Evolutionary conservation across 2,888 invertebrate genomes (phyloP).

Genomic region (Drosophila rubida): DNA sequence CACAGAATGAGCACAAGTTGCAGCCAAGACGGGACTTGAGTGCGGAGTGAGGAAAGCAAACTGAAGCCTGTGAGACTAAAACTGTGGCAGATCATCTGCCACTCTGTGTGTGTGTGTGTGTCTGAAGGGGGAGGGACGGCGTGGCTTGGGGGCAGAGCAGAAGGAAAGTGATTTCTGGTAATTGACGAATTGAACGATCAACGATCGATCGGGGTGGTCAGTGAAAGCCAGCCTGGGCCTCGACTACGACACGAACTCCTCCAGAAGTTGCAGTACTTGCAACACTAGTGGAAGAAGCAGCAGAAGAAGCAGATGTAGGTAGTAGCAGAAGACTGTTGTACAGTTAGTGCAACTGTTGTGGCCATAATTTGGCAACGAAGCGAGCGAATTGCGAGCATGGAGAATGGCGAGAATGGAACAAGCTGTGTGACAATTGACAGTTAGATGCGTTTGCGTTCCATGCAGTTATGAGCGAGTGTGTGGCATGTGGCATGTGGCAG

Average conservation of each 20-base stretch:
- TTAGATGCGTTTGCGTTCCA: constrained; percentile 61
- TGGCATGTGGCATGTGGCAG: background rate
- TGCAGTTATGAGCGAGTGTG: constrained; percentile 48
- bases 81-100: constrained; percentile 46
- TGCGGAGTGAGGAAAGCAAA: background rate
- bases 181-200: constrained; percentile 39
- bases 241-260: constrained; percentile 3
- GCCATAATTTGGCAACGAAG: constrained; percentile 58
- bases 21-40: constrained; percentile 18
- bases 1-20: constrained; percentile 68
- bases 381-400: constrained; percentile 29
- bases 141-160: constrained; percentile 12
- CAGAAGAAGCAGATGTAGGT: background rate
- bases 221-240: constrained; percentile 64
- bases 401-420: constrained; percentile 28
- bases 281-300: background rate
- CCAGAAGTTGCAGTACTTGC: too few relatives aligned
- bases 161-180: constrained; percentile 70
- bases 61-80: constrained; percentile 31
- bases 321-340: constrained; percentile 11
- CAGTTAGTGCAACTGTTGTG: constrained; percentile 16
- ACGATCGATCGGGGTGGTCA: constrained; percentile 30
- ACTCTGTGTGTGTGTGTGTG: background rate
- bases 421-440: constrained; percentile 69
- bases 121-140: background rate